These are phyloP conservation scores for Phragmatobia fuliginosa DNA, from an alignment of 2,888 invertebrate genomes.

Conservation along the genomic window DNA sequence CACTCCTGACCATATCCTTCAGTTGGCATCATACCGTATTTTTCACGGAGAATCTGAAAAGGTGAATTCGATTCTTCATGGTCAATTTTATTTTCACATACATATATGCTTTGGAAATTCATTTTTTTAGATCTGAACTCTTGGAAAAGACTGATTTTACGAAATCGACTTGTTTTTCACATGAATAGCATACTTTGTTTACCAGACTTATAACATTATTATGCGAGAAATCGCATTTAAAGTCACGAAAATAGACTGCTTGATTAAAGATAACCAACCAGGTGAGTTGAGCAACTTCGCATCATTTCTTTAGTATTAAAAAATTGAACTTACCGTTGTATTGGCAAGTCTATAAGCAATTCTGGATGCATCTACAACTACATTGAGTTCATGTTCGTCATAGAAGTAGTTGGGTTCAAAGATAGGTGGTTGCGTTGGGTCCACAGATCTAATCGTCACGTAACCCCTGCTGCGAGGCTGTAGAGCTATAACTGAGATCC, in stretches of 20 bases:
- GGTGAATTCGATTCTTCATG: neutral
- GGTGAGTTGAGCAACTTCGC: too few relatives aligned
- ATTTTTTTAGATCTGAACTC: neutral
- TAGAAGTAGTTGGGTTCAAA: slow-evolving; percentile 92
- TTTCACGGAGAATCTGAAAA: slow-evolving; percentile 80
- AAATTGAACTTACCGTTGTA: slow-evolving; percentile 73
- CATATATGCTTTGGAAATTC: too few relatives aligned
- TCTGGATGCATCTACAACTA: slow-evolving; percentile 88
- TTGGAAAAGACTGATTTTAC: neutral
- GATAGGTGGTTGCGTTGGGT: slow-evolving; percentile 90
- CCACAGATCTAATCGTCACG: slow-evolving; percentile 87
- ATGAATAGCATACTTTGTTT: too few relatives aligned
- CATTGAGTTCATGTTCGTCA: slow-evolving; percentile 88
- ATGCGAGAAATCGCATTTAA: neutral
- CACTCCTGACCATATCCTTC: slow-evolving; percentile 83
- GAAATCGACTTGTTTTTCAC: too few relatives aligned
- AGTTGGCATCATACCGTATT: slow-evolving; percentile 85
- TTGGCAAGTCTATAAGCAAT: slow-evolving; percentile 87
- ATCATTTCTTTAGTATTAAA: neutral
- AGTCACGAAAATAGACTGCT: neutral
- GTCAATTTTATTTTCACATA: too few relatives aligned
- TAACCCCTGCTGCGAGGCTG: slow-evolving; percentile 90
- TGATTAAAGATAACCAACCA: too few relatives aligned
- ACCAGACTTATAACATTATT: neutral
- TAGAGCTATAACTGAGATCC: slow-evolving; percentile 87